Evolutionary conservation across 2,888 invertebrate genomes (phyloP).

Genomic region (Ormyrus thymus): DNA sequence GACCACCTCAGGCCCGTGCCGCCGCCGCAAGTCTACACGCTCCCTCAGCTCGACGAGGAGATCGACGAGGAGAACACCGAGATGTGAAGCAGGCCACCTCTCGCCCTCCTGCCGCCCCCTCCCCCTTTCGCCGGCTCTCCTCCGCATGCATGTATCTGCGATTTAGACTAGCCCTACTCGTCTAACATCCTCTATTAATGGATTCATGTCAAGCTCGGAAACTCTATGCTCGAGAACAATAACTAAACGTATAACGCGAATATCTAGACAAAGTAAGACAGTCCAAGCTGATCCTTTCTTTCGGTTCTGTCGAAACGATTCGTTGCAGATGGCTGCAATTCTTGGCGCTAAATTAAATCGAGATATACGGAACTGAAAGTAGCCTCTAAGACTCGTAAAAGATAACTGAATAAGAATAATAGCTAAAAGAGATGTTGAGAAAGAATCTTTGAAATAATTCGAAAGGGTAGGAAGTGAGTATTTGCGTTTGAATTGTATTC

Average conservation of each 20-base stretch:
- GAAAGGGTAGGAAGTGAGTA: no score
- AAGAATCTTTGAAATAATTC: no score
- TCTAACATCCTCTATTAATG: slow-evolving; percentile 26
- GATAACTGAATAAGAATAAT: no score
- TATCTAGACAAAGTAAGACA: slow-evolving; percentile 56
- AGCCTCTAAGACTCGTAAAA: no score
- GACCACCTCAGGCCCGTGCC: slow-evolving; percentile 63
- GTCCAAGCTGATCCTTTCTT: background rate
- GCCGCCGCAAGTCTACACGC: slow-evolving; percentile 68
- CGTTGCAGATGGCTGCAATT: no score
- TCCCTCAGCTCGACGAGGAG: slow-evolving; percentile 72
- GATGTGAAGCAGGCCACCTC: slow-evolving; percentile 64
- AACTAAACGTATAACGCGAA: slow-evolving; percentile 64
- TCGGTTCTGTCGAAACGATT: no score
- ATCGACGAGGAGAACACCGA: slow-evolving; percentile 73
- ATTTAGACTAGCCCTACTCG: slow-evolving; percentile 13
- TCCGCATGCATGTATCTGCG: background rate
- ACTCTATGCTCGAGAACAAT: slow-evolving; percentile 72
- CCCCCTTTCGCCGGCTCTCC: background rate
- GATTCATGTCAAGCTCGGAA: slow-evolving; percentile 56
- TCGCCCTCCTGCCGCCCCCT: background rate
- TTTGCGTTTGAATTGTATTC: no score
- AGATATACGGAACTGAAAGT: no score
- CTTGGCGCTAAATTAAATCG: no score
- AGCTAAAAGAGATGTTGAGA: no score